Evolutionary conservation across 1,140 invertebrate genomes (phyloP), one percentile per base, ranked within the genome.

Genomic region (Nebria ingens): DNA sequence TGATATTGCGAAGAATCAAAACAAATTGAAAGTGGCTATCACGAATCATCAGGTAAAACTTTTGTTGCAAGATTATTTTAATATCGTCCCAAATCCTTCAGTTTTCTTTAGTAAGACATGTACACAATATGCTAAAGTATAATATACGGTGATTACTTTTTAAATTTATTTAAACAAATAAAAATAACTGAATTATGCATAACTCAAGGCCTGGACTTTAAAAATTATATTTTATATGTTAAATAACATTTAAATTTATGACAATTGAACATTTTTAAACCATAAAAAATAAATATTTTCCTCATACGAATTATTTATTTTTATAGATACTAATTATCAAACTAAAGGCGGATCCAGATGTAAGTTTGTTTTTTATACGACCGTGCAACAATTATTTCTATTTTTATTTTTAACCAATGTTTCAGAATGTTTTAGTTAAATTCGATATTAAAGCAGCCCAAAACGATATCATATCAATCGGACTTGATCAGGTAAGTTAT

Each of bases 11-110:
- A 71, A 71, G 62, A 78, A 79, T 63, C 81, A 84, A 70, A 74
- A 72, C 58, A 78, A 82, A 61, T 72, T 84, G 67, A 81, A 79
- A 76, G 77, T 78, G 68, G 81, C 80, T 58, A 83, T 84, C 66
- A 71, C 75, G 64, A 72, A 80, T 72, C 82, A 84, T 74, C 81
- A 83, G 79, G 82, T 82, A 72, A 76, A 71, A 71, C 59, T 63
- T 58, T 38, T 52, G 42, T 57, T 58, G 59, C 3, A 11, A 17
- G 15, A 58, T 57, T 59, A 54, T 55, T 57, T 52, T 53, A 22
- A 25, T 55, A n/a, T n/a, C n/a, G n/a, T n/a, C n/a, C n/a, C n/a
- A n/a, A n/a, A n/a, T n/a, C n/a, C n/a, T n/a, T n/a, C n/a, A n/a
- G n/a, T n/a, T n/a, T n/a, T n/a, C n/a, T n/a, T n/a, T n/a, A n/a